Evolutionary conservation across 2,113 vertebrate species (phyloP), one percentile per base, ranked within the genome.

Genomic region (Probosciger aterrimus): DNA sequence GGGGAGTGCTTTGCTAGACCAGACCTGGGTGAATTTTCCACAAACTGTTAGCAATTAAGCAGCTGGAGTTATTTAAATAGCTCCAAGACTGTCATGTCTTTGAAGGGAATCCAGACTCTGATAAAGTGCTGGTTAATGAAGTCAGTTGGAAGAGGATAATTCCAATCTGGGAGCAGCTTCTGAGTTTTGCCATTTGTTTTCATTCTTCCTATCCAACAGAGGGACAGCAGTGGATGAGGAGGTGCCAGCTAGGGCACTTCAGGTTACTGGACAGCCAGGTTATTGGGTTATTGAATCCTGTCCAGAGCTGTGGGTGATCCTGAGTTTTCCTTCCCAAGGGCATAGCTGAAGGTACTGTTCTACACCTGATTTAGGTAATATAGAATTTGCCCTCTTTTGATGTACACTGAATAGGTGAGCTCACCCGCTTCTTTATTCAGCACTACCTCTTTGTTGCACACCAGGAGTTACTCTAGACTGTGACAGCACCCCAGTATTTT

Each of bases 131-230:
- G 24, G 43, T 67, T 93, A 64, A 91, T 75, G 19, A 78, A 87
- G 31, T 50, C 37, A 53, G 5, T 24, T 71, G 47, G 62, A 90
- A 35, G 30, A 82, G 12, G 24, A 79, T 39, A 46, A 64, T 68
- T 82, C 55, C 22, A 7, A 4, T 78, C 71, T 64, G 47, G 35
- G 53, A 68, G 13, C 50, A 91, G 18, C 22, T 50, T 93, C 79
- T 92, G 30, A 71, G 20, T 76, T 90, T 78, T 80, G 27, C 71
- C 30, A 15, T 84, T 94, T 85, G 35, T 92, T 96, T 95, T 84
- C 39, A 11, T 59, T 83, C 41, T 85, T 95, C 43, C 31, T 25
- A 30, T 81, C 25, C 65, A 75, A 18, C 25, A 11, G 7, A 8
- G 35, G 73, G 68, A 43, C 3, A 10, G 8, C 10, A 10, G 35